phyloP scores from a whole-genome alignment of 2,113 vertebrate species.

The Chauna torquata region DNA sequence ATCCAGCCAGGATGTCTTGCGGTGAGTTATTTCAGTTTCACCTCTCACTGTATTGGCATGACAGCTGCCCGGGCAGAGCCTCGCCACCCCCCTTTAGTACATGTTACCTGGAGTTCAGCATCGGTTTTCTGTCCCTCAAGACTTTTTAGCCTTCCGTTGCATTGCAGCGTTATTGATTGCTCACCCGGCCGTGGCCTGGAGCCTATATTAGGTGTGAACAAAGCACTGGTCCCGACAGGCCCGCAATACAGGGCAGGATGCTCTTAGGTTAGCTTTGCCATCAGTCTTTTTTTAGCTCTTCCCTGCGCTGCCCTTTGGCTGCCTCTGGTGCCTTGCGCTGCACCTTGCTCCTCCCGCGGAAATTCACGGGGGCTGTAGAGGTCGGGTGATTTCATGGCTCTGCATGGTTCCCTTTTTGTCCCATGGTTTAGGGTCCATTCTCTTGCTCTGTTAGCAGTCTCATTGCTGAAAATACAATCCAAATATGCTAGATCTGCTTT shows the following conservation, averaged over 20 bases:
- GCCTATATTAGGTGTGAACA: slow-evolving; percentile 56
- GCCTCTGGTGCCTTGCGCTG: background rate
- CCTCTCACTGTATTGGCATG: background rate
- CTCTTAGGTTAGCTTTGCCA: background rate
- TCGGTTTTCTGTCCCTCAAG: slow-evolving; percentile 54
- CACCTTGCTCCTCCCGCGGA: rapidly evolving
- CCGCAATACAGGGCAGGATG: background rate
- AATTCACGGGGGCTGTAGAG: background rate
- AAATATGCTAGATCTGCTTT: background rate
- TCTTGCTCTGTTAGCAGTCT: background rate
- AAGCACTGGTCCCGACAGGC: background rate
- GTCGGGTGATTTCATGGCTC: background rate
- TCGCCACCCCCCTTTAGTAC: slow-evolving; percentile 9
- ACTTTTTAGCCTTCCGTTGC: slow-evolving; percentile 37
- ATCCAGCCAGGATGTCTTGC: slow-evolving; percentile 18
- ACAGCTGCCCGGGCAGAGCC: slow-evolving; percentile 31
- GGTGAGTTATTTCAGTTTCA: background rate
- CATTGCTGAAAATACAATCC: background rate
- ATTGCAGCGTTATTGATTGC: slow-evolving; percentile 32
- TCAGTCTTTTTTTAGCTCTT: background rate
- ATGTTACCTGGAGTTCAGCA: slow-evolving; percentile 21
- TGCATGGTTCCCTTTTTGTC: background rate
- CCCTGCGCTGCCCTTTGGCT: background rate
- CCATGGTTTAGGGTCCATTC: background rate
- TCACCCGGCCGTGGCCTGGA: slow-evolving; percentile 19